These are phyloP conservation scores for Columba livia DNA, from an alignment of 2,113 vertebrate species.

Conservation along the genomic window DNA sequence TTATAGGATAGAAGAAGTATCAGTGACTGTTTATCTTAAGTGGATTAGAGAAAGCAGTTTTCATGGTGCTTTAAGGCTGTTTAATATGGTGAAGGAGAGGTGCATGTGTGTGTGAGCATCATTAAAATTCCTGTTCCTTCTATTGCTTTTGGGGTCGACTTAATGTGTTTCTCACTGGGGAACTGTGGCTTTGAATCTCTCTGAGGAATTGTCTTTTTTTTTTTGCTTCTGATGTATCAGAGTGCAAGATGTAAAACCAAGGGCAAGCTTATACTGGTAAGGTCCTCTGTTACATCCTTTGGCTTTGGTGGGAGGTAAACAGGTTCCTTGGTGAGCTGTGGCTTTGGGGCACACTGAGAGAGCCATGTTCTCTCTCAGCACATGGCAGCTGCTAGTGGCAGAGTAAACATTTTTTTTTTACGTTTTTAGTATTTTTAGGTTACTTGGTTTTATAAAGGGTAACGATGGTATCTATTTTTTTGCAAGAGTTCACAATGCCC, in stretches of 20 bases:
- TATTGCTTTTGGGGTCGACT: background rate
- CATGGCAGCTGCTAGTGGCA: background rate
- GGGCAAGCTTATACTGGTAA: background rate
- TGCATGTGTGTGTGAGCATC: background rate
- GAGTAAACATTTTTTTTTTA: background rate
- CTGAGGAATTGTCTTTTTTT: background rate
- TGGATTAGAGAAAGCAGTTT: background rate
- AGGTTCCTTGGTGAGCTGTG: background rate
- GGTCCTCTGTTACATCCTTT: background rate
- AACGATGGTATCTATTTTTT: background rate
- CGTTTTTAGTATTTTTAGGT: background rate
- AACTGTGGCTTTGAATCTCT: background rate
- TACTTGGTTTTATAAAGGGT: background rate
- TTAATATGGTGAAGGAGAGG: background rate
- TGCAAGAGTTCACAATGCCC: background rate
- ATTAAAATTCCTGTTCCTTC: background rate
- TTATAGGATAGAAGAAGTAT: background rate
- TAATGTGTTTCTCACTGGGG: background rate
- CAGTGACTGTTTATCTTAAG: background rate
- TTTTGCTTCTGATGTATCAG: background rate
- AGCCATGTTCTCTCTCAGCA: accelerated
- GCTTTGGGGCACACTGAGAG: background rate
- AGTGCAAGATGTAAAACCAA: background rate
- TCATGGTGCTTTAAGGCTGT: background rate
- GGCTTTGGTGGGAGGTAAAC: background rate